Percentiles rank a stretch among this genome's conserved stretches.
Evolutionary conservation across 2,797 vertebrate genomes (phyloP).

Genomic region (Selene dorsalis): DNA sequence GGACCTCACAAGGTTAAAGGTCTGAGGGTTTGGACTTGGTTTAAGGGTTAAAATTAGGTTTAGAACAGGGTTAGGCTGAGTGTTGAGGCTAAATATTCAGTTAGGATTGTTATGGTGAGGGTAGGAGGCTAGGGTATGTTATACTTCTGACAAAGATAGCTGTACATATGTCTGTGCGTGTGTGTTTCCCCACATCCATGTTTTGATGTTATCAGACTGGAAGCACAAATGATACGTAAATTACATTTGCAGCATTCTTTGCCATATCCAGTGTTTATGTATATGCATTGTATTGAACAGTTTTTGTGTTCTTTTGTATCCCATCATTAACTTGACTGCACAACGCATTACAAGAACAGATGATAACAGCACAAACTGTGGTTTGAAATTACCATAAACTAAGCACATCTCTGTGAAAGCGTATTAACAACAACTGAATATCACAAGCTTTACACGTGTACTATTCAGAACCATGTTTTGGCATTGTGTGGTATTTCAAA

Average conservation of each 20-base stretch:
- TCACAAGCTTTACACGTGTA: neutral
- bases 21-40: no score
- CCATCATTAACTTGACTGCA: neutral
- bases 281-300: constrained; percentile 9
- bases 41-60: no score
- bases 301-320: constrained; percentile 16
- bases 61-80: no score
- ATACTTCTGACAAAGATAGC: no score
- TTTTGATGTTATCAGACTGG: constrained; percentile 42
- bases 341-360: neutral
- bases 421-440: constrained; percentile 1
- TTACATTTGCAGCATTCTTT: constrained; percentile 10
- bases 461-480: neutral
- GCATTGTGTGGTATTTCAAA: constrained; percentile 1
- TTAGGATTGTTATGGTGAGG: no score
- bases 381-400: constrained; percentile 17
- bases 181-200: neutral
- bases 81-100: no score
- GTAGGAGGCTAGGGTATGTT: no score
- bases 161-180: neutral
- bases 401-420: neutral
- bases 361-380: constrained; percentile 14
- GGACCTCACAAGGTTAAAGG: no score
- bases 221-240: constrained; percentile 19
- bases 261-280: neutral